Conservation (phyloP, 2,888 invertebrate genomes). For the Epinotia nisella region DNA sequence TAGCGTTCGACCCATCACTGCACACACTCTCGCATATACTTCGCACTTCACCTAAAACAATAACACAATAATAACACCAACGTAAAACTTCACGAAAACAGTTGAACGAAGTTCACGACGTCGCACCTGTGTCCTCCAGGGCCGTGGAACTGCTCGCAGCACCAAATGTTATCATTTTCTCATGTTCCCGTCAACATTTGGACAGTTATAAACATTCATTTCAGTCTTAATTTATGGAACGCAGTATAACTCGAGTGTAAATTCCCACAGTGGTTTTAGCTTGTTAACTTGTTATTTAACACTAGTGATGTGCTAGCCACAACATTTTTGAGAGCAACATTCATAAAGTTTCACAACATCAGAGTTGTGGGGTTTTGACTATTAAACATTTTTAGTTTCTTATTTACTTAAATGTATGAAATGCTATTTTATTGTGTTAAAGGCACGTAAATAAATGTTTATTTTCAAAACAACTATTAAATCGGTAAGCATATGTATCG, state of each 20-base stretch:
- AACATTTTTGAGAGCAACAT: slow-evolving; percentile 4
- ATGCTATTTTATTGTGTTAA: too few relatives aligned
- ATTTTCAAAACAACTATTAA: too few relatives aligned
- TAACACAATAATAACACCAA: slow-evolving; percentile 51
- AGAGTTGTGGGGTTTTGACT: neutral
- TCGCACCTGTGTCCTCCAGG: slow-evolving; percentile 76
- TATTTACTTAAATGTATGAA: too few relatives aligned
- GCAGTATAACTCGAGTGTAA: slow-evolving; percentile 42
- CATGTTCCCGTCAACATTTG: slow-evolving; percentile 71
- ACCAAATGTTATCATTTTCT: slow-evolving; percentile 81
- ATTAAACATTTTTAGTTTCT: too few relatives aligned
- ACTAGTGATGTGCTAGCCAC: slow-evolving; percentile 63
- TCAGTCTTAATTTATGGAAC: slow-evolving; percentile 62
- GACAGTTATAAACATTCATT: slow-evolving; percentile 65
- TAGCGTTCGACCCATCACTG: slow-evolving; percentile 82
- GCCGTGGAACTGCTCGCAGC: slow-evolving; percentile 72
- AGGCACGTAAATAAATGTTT: too few relatives aligned
- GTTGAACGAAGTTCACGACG: slow-evolving; percentile 59
- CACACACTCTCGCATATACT: slow-evolving; percentile 83
- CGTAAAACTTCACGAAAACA: slow-evolving; percentile 54
- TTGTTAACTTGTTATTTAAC: slow-evolving; percentile 78
- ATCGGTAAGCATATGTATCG: too few relatives aligned
- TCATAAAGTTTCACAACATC: neutral
- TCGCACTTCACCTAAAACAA: slow-evolving; percentile 75
- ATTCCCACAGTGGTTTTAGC: slow-evolving; percentile 55